phyloP scores from a whole-genome alignment of 2,797 vertebrate genomes.

The Sebastes itinus region DNA sequence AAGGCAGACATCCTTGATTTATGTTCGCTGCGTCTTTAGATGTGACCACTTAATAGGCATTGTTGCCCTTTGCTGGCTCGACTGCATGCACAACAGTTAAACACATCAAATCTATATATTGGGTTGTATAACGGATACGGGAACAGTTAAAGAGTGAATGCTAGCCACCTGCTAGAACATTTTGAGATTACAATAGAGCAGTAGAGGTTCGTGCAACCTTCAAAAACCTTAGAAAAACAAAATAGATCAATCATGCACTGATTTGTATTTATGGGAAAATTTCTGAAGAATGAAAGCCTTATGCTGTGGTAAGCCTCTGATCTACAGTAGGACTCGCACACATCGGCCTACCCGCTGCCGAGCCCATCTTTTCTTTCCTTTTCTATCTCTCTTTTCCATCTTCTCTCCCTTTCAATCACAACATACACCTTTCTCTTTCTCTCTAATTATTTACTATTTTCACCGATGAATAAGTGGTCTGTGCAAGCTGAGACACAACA shows the following conservation, averaged over 20 bases:
- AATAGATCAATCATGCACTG: neutral
- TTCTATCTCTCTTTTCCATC: neutral
- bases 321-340: constrained; percentile 12
- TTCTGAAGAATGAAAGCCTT: constrained; percentile 3
- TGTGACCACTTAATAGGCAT: constrained; percentile 72
- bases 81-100: constrained; percentile 23
- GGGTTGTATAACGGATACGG: neutral
- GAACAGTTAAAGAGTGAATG: neutral
- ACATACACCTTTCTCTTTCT: constrained; percentile 27
- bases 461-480: constrained; percentile 46
- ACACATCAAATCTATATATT: constrained; percentile 12
- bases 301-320: constrained; percentile 16
- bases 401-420: constrained; percentile 9
- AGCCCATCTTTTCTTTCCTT: constrained; percentile 8
- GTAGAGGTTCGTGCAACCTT: neutral
- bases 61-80: constrained; percentile 56
- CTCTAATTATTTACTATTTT: constrained; percentile 55
- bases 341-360: neutral
- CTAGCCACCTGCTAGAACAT: constrained; percentile 6
- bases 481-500: constrained; percentile 50
- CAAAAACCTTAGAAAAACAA: constrained; percentile 12
- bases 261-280: constrained; percentile 25
- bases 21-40: constrained; percentile 64
- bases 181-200: neutral
- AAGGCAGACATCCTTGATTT: constrained; percentile 72